These are phyloP conservation scores for Gibbula magus DNA, from an alignment of 2,888 invertebrate genomes.

Conservation along the genomic window DNA sequence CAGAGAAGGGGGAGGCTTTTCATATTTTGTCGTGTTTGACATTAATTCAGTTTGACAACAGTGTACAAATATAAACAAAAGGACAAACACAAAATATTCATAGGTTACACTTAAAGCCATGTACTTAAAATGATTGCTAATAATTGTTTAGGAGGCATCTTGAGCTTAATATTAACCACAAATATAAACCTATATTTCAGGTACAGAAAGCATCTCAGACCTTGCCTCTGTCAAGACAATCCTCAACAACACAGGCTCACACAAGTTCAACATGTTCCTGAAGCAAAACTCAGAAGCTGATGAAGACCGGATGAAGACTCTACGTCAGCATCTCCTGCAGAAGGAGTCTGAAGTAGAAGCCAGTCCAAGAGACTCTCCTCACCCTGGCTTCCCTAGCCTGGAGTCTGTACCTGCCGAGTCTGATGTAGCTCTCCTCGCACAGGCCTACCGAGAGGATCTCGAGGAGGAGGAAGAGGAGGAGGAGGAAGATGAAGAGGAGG, in stretches of 20 bases:
- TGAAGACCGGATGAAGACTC: conserved; percentile 6
- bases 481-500: not conserved
- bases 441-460: conserved; percentile 1
- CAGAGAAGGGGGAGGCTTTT: too few relatives aligned
- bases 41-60: too few relatives aligned
- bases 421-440: not conserved
- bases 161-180: too few relatives aligned
- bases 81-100: too few relatives aligned
- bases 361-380: not conserved
- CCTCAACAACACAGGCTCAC: conserved; percentile 84
- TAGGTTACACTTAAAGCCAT: too few relatives aligned
- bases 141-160: too few relatives aligned
- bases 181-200: too few relatives aligned
- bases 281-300: conserved; percentile 39
- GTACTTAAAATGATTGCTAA: too few relatives aligned
- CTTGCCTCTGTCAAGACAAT: conserved; percentile 87
- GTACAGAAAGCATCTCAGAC: conserved; percentile 75
- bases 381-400: not conserved
- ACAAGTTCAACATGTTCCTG: conserved; percentile 82
- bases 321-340: not conserved
- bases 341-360: not conserved
- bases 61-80: too few relatives aligned
- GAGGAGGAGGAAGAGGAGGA: not conserved
- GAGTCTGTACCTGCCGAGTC: not conserved
- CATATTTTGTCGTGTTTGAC: too few relatives aligned